phyloP scores from a whole-genome alignment of 2,113 vertebrate species.

The Trachemys scripta region DNA sequence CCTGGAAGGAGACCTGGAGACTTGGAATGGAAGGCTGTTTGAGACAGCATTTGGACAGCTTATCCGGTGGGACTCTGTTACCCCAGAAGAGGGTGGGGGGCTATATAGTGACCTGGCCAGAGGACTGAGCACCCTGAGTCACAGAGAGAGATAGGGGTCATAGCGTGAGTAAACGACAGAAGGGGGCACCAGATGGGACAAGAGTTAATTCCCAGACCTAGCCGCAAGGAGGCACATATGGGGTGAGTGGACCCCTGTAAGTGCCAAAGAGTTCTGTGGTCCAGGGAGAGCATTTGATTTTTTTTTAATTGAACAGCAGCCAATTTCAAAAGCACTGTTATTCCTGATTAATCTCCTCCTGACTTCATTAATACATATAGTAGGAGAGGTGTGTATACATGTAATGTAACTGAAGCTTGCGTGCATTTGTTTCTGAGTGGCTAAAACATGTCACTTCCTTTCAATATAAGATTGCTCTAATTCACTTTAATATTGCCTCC shows the following conservation, averaged over 20 bases:
- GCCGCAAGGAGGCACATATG: background rate
- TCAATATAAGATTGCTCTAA: background rate
- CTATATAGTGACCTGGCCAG: background rate
- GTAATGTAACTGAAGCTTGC: conserved; percentile 20
- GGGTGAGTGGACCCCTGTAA: background rate
- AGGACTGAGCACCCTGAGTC: background rate
- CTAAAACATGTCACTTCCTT: background rate
- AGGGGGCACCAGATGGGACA: background rate
- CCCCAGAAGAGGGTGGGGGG: background rate
- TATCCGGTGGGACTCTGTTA: background rate
- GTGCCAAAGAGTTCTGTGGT: conserved; percentile 26
- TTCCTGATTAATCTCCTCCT: conserved; percentile 40
- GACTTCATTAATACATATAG: background rate
- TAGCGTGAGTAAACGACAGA: background rate
- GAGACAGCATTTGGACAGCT: background rate
- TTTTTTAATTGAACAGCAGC: conserved; percentile 21
- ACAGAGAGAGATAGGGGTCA: background rate
- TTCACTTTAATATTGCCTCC: background rate
- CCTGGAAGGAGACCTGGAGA: background rate
- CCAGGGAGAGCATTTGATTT: background rate
- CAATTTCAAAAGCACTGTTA: conserved; percentile 14
- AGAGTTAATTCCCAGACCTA: background rate
- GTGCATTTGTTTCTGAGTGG: background rate
- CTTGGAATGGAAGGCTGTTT: background rate
- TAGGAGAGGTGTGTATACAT: background rate